These are phyloP conservation scores for Cynopterus brachyotis DNA, from an alignment of 2,113 vertebrate genomes.

Conservation along the genomic window DNA sequence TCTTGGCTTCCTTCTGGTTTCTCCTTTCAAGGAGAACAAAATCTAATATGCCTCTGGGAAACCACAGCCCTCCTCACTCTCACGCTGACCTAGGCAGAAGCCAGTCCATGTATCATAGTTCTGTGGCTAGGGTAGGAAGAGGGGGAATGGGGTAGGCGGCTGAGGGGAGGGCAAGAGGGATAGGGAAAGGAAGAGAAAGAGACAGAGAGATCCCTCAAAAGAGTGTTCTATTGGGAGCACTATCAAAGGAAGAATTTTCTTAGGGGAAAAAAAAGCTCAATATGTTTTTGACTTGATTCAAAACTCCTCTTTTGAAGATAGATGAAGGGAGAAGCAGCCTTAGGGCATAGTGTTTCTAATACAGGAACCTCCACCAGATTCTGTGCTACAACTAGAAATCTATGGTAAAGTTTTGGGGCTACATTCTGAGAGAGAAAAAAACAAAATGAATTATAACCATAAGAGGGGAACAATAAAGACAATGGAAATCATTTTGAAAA, in stretches of 20 bases:
- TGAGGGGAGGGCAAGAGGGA: not conserved
- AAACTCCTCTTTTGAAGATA: not conserved
- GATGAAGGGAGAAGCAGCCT: not conserved
- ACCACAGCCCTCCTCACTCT: not conserved
- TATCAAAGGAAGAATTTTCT: not conserved
- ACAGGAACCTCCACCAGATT: not conserved
- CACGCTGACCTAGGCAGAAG: not conserved
- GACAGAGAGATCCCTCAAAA: not conserved
- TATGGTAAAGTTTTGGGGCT: not conserved
- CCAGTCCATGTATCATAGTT: not conserved
- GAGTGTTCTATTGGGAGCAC: not conserved
- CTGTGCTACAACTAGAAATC: not conserved
- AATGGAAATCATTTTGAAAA: not conserved
- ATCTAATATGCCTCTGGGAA: not conserved
- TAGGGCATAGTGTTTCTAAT: not conserved
- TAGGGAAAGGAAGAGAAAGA: not conserved
- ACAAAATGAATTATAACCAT: not conserved
- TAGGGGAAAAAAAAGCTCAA: not conserved
- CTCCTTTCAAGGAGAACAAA: not conserved
- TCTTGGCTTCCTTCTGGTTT: not conserved
- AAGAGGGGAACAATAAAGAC: not conserved
- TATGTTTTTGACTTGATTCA: not conserved
- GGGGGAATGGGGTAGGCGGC: not conserved
- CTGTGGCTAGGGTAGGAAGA: not conserved
- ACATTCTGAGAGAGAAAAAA: not conserved